These are phyloP conservation scores for Eilema depressum DNA, from an alignment of 2,888 invertebrate genomes.

Conservation along the genomic window DNA sequence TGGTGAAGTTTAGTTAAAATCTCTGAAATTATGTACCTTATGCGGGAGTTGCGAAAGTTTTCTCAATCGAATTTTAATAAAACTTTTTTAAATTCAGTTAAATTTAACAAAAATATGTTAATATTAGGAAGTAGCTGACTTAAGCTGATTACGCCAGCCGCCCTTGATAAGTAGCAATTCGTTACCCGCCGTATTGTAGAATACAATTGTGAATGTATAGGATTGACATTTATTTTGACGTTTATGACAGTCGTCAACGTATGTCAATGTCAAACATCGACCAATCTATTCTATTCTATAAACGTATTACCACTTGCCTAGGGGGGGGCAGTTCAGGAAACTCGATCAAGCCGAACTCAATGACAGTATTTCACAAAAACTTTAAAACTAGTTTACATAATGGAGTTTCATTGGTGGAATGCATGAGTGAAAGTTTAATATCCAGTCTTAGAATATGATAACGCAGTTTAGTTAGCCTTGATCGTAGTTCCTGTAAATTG, in stretches of 20 bases:
- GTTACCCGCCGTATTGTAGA: too few relatives aligned
- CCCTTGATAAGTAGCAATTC: too few relatives aligned
- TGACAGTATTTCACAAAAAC: too few relatives aligned
- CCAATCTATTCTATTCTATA: too few relatives aligned
- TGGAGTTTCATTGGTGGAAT: neutral
- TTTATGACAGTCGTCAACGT: too few relatives aligned
- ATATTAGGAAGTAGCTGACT: neutral
- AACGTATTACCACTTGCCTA: neutral
- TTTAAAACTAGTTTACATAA: neutral
- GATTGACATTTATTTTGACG: too few relatives aligned
- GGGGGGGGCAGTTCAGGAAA: neutral
- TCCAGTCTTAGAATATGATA: neutral
- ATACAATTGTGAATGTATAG: too few relatives aligned
- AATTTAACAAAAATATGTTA: neutral
- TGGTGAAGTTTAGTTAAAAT: too few relatives aligned
- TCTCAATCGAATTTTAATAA: neutral
- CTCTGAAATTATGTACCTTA: neutral
- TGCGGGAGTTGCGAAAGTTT: neutral
- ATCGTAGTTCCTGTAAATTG: neutral
- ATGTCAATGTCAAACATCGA: too few relatives aligned
- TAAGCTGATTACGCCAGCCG: neutral
- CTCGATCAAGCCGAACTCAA: too few relatives aligned
- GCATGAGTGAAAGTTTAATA: neutral
- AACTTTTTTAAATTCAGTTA: neutral
- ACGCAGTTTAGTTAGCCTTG: neutral